phyloP scores from a whole-genome alignment of 2,113 vertebrate species.

The Orthonyx spaldingii region DNA sequence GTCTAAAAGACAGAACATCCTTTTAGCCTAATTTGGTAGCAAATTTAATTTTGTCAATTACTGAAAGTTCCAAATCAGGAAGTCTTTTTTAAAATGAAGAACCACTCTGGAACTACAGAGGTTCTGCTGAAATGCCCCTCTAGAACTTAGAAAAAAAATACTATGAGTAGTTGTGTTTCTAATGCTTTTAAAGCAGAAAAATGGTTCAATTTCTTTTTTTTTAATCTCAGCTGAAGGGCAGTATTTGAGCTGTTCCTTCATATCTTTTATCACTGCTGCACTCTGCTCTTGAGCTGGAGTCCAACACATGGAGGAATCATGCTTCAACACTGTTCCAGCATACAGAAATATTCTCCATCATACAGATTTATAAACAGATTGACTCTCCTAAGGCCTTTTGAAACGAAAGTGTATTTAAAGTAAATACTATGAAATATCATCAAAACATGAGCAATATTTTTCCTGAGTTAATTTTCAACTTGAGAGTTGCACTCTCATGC shows the following conservation, averaged over 20 bases:
- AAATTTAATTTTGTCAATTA: not conserved
- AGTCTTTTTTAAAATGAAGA: not conserved
- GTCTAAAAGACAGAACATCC: not conserved
- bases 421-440: not conserved
- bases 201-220: not conserved
- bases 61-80: not conserved
- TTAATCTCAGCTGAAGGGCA: not conserved
- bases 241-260: not conserved
- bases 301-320: not conserved
- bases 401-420: not conserved
- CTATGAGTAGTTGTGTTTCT: not conserved
- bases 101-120: not conserved
- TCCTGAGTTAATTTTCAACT: not conserved
- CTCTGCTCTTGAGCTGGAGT: not conserved
- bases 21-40: not conserved
- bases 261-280: not conserved
- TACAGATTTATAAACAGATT: not conserved
- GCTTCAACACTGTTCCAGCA: not conserved
- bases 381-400: not conserved
- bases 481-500: not conserved
- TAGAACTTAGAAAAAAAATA: not conserved
- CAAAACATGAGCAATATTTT: not conserved
- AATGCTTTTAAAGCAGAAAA: not conserved
- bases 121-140: not conserved
- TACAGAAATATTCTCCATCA: not conserved